phyloP scores from a whole-genome alignment of 2,888 invertebrate genomes.

The Mimas tiliae region DNA sequence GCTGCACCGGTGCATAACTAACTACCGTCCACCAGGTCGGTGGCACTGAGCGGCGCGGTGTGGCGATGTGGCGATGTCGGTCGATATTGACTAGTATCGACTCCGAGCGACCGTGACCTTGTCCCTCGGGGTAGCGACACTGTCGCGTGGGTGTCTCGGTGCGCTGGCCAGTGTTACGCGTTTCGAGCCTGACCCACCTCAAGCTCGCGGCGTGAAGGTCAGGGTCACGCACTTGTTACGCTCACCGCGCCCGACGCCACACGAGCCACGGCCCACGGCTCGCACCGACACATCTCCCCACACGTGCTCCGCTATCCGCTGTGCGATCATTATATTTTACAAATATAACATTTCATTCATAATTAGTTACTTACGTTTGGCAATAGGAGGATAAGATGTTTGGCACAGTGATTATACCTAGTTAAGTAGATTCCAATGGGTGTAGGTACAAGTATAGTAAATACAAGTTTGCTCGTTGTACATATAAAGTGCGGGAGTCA shows the following conservation, averaged over 20 bases:
- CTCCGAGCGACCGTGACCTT: slow-evolving; percentile 27
- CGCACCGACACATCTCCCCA: neutral
- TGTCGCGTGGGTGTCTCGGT: neutral
- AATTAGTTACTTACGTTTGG: too few species aligned
- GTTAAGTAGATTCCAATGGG: too few species aligned
- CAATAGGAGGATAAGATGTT: too few species aligned
- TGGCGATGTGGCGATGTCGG: neutral
- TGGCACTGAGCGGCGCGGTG: slow-evolving; percentile 17
- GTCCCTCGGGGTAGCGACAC: slow-evolving; percentile 10
- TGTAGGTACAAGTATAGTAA: too few species aligned
- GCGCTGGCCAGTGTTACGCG: neutral
- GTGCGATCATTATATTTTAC: too few species aligned
- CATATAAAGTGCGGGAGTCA: neutral
- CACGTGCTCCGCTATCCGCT: neutral
- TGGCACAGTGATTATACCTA: too few species aligned
- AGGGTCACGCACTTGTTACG: slow-evolving; percentile 5
- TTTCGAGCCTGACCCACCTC: slow-evolving; percentile 32
- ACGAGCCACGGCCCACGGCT: too few species aligned
- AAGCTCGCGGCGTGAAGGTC: neutral
- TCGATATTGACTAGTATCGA: slow-evolving; percentile 10
- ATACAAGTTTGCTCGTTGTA: neutral
- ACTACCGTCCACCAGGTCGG: too few species aligned
- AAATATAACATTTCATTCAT: too few species aligned
- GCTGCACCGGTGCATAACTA: neutral
- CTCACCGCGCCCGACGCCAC: neutral